These are phyloP conservation scores for Macroramphosus scolopax DNA, from an alignment of 2,797 vertebrate species.

Conservation along the genomic window DNA sequence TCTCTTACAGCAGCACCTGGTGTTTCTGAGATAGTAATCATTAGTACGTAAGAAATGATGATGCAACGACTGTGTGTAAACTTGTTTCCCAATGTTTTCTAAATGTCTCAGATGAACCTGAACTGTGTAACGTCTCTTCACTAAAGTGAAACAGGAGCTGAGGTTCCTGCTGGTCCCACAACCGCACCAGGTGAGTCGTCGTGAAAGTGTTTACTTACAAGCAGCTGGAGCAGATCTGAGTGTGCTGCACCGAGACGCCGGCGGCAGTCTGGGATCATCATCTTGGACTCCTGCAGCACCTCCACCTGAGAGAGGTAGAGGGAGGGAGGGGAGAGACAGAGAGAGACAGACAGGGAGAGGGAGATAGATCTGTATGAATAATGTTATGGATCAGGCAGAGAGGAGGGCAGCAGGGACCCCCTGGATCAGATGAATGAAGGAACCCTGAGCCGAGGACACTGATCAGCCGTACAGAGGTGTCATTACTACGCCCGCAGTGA, in stretches of 20 bases:
- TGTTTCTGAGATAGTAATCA: too few relatives aligned
- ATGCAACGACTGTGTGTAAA: too few relatives aligned
- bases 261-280: slow-evolving; percentile 96
- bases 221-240: slow-evolving; percentile 83
- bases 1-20: too few relatives aligned
- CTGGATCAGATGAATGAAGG: slow-evolving; percentile 61
- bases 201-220: slow-evolving; percentile 85
- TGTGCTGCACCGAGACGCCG: slow-evolving; percentile 86
- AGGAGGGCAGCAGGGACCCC: slow-evolving; percentile 79
- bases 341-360: too few relatives aligned
- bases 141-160: too few relatives aligned
- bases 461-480: slow-evolving; percentile 65
- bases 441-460: slow-evolving; percentile 52
- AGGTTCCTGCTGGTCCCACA: too few relatives aligned
- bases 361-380: slow-evolving; percentile 86
- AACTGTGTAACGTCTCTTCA: too few relatives aligned
- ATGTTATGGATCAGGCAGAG: slow-evolving; percentile 89
- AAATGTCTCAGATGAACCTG: too few relatives aligned
- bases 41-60: too few relatives aligned
- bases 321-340: too few relatives aligned
- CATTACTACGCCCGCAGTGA: slow-evolving; percentile 55
- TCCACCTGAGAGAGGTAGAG: slow-evolving; percentile 88
- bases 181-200: too few relatives aligned
- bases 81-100: too few relatives aligned
- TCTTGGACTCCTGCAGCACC: slow-evolving; percentile 90